phyloP scores from a whole-genome alignment of 2,888 invertebrate genomes.

The Polydrusus cervinus region DNA sequence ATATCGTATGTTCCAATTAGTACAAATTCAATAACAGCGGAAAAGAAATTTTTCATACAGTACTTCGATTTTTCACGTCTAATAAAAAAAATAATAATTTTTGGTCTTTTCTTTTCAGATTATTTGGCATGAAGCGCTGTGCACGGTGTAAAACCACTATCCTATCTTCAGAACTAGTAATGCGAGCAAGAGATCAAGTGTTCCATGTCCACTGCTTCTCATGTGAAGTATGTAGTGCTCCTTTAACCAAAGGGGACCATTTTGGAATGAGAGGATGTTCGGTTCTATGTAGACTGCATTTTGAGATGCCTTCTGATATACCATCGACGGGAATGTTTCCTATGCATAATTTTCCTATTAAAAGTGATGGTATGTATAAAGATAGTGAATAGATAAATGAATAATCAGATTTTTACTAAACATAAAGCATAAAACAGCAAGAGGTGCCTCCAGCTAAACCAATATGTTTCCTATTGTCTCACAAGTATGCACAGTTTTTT shows the following conservation, averaged over 20 bases:
- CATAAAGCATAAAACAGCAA: no score
- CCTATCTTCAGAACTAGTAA: constrained; percentile 92
- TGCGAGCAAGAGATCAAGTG: constrained; percentile 93
- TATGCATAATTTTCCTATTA: constrained; percentile 55
- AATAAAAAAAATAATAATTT: no score
- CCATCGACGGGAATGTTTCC: constrained; percentile 62
- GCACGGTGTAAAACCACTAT: constrained; percentile 92
- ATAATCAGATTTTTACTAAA: not conserved
- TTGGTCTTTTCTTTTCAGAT: constrained; percentile 76
- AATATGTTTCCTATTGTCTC: no score
- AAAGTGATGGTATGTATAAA: constrained; percentile 47
- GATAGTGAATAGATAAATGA: not conserved
- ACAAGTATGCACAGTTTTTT: no score
- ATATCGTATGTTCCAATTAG: no score
- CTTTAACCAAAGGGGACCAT: constrained; percentile 94
- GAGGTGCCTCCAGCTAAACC: no score
- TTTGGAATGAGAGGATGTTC: constrained; percentile 93
- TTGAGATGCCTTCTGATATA: constrained; percentile 73
- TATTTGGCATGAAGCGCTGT: constrained; percentile 92
- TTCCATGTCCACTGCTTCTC: constrained; percentile 97
- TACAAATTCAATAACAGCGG: no score
- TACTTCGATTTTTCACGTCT: no score
- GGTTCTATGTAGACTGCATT: constrained; percentile 88
- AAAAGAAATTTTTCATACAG: no score
- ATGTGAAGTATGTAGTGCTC: constrained; percentile 90